Evolutionary conservation across 2,113 vertebrate genomes (phyloP).

Genomic region (Todiramphus chloris): DNA sequence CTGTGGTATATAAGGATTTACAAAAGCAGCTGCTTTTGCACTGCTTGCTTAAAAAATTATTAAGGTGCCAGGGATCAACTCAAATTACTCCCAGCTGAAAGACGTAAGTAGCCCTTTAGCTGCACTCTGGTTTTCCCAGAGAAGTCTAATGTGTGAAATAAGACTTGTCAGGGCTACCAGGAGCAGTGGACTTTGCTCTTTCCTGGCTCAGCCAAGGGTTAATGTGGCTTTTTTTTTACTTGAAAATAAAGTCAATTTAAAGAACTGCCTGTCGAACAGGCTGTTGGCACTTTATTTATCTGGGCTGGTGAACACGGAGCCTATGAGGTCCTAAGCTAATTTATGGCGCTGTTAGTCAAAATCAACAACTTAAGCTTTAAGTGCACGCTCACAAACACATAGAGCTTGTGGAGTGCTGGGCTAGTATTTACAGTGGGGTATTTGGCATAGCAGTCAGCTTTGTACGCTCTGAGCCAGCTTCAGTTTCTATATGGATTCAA

Average conservation of each 20-base stretch:
- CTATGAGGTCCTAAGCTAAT: neutral
- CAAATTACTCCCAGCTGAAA: neutral
- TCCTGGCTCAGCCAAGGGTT: neutral
- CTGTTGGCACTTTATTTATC: constrained; percentile 3
- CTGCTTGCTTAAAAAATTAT: neutral
- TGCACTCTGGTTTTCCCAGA: neutral
- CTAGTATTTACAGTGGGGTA: neutral
- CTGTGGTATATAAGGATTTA: neutral
- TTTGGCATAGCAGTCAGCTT: neutral
- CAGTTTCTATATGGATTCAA: neutral
- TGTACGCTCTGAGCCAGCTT: neutral
- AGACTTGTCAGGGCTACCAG: neutral
- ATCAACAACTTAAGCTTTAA: neutral
- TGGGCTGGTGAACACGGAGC: neutral
- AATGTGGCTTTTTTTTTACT: neutral
- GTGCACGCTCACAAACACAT: neutral
- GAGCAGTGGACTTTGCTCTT: neutral
- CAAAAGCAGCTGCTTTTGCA: neutral
- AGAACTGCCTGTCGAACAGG: neutral
- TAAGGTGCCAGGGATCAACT: neutral
- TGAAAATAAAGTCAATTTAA: constrained; percentile 1
- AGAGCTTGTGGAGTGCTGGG: neutral
- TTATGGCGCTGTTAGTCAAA: constrained; percentile 26
- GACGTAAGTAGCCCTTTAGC: neutral
- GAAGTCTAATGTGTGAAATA: neutral